Base-by-base conservation (phyloP, 2,888 invertebrate species). In the Sicus ferrugineus region DNA sequence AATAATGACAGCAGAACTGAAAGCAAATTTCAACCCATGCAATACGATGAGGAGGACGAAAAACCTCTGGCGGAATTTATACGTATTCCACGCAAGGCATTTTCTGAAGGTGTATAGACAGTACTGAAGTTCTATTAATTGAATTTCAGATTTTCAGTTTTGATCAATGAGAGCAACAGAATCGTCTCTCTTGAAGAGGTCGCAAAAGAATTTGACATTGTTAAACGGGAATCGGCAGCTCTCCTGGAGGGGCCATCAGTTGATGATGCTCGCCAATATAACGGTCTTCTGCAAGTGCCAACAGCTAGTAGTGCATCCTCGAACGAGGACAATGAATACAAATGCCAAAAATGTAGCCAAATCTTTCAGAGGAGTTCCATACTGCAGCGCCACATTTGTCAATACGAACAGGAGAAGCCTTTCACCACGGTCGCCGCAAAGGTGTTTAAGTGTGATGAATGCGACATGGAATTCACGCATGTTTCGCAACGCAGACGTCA, bases 391-490 rank as follows among this genome's bases (percentile, higher is more conserved):
- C 66, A 66, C 28, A 11, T 56, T 38, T 6, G n/a, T 11, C 38
- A 21, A 28, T 46, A 66, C 38, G 28, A n/a, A 9, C n/a, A 52
- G 31, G 28, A 64, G 19, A 64, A 65, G 23, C 31, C 23, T 23
- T 34, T 54, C 16, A 77, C 80, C 71, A 71, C 48, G 34, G 54
- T 58, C 58, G n/a, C n/a, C n/a, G 2, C 38, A 28, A 68, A 34
- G 28, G 84, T 83, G 2, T 71, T 71, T 28, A 62, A 74, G 46
- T 80, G 81, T 66, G 58, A 73, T 30, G 68, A 75, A 59, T 80
- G 80, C 67, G 71, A 77, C 26, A 76, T 77, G 59, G 73, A 74
- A 50, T 87, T 87, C 75, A 86, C 87, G 2, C 63, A 72, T 16
- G n/a, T 61, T 1, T 70, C 69, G 19, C 72, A 71, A 3, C 52